Percentiles rank a stretch among this genome's conserved stretches.
phyloP scores from a whole-genome alignment of 2,797 vertebrate genomes.

The Myioborus melanocephalus region DNA sequence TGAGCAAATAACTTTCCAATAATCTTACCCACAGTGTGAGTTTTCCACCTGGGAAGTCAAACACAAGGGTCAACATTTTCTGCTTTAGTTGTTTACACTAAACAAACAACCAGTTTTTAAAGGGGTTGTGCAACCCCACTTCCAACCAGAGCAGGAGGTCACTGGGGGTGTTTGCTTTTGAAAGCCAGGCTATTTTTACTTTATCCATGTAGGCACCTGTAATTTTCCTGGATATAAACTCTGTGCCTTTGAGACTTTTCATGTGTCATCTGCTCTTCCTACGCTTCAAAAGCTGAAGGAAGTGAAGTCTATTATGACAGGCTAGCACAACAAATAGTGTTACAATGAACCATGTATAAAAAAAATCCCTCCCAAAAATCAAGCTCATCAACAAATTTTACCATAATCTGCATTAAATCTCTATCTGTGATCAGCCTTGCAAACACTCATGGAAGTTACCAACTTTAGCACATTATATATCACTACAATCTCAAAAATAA shows the following conservation, averaged over 20 bases:
- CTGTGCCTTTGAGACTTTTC: neutral
- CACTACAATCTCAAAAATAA: neutral
- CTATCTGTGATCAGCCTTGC: neutral
- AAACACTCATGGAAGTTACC: neutral
- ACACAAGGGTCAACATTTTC: neutral
- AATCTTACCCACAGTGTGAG: neutral
- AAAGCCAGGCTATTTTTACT: neutral
- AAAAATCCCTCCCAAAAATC: neutral
- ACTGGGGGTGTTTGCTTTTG: neutral
- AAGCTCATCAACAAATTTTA: neutral
- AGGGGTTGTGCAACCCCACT: neutral
- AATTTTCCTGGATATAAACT: neutral
- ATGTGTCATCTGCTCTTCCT: neutral
- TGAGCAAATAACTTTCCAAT: neutral
- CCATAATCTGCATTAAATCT: neutral
- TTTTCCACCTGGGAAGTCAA: constrained; percentile 26
- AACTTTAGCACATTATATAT: neutral
- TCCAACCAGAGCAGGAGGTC: neutral
- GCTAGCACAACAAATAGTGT: neutral
- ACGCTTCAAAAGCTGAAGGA: neutral
- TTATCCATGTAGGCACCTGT: neutral
- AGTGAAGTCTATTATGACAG: neutral
- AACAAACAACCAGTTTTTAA: neutral
- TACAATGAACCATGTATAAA: neutral
- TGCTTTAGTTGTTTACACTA: neutral